Conservation (phyloP, 2,888 invertebrate species). For the Podabrus alpinus region DNA sequence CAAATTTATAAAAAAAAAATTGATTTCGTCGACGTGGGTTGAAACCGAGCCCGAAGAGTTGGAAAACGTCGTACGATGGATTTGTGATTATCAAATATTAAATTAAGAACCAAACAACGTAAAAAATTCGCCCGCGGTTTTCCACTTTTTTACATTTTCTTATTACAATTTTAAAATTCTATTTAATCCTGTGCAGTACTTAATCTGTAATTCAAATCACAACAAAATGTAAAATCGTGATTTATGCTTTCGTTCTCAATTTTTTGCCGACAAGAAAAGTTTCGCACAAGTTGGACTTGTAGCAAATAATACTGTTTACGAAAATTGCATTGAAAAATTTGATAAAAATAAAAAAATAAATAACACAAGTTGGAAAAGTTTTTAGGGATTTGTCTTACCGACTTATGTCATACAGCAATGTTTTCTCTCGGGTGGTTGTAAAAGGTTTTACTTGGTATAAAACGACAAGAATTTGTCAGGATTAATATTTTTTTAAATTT, state of each 20-base stretch:
- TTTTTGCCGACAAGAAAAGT: background rate
- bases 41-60: background rate
- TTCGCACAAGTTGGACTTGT: background rate
- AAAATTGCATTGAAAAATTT: background rate
- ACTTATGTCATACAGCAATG: background rate
- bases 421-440: background rate
- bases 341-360: background rate
- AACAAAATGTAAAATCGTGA: conserved; percentile 1
- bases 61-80: background rate
- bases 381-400: background rate
- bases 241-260: background rate
- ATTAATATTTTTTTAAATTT: background rate
- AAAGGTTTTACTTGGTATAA: background rate
- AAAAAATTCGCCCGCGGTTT: background rate
- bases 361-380: background rate
- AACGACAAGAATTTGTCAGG: background rate
- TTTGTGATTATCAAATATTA: background rate
- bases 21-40: background rate
- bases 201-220: conserved; percentile 3
- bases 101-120: background rate
- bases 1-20: background rate
- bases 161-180: background rate
- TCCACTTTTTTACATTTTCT: background rate
- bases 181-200: background rate
- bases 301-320: background rate